Conservation (phyloP, 2,888 invertebrate genomes). For the Orchestes rusci region DNA sequence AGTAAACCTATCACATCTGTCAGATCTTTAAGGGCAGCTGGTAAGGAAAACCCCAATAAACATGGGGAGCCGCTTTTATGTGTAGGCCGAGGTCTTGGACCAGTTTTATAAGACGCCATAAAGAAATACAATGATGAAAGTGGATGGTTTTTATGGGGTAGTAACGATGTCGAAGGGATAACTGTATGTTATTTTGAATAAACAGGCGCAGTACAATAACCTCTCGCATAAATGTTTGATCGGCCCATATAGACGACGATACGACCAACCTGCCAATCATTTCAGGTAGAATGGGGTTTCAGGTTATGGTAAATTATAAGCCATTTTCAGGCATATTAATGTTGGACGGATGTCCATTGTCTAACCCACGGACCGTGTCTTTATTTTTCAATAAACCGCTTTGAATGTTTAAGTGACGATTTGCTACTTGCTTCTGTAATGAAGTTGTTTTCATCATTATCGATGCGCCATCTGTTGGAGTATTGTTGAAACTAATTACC, state of each 20-base stretch:
- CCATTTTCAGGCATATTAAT: slow-evolving; percentile 21
- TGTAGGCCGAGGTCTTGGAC: slow-evolving; percentile 8
- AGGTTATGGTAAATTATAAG: slow-evolving; percentile 23
- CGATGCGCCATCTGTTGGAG: too few species aligned
- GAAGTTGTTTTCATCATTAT: too few species aligned
- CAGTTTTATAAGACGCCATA: slow-evolving; percentile 1
- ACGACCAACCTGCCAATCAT: slow-evolving; percentile 22
- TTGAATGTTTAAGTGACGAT: too few species aligned
- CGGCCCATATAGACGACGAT: slow-evolving; percentile 14
- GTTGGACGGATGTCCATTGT: slow-evolving; percentile 16
- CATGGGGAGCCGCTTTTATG: slow-evolving; percentile 14
- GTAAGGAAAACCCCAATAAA: slow-evolving; percentile 16
- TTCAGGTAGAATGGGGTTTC: slow-evolving; percentile 22
- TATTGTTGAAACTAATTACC: too few species aligned
- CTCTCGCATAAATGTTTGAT: slow-evolving; percentile 20
- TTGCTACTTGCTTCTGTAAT: too few species aligned
- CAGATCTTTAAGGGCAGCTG: slow-evolving; percentile 15
- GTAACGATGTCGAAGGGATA: too few species aligned
- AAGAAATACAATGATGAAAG: slow-evolving; percentile 1
- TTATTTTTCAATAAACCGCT: slow-evolving; percentile 1
- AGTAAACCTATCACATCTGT: too few species aligned
- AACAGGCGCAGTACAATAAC: slow-evolving; percentile 17
- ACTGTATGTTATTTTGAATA: too few species aligned
- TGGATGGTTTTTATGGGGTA: slow-evolving; percentile 2
- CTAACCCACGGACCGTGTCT: slow-evolving; percentile 19